Conservation (phyloP, 2,888 invertebrate species). For the Anagyrus pseudococci region DNA sequence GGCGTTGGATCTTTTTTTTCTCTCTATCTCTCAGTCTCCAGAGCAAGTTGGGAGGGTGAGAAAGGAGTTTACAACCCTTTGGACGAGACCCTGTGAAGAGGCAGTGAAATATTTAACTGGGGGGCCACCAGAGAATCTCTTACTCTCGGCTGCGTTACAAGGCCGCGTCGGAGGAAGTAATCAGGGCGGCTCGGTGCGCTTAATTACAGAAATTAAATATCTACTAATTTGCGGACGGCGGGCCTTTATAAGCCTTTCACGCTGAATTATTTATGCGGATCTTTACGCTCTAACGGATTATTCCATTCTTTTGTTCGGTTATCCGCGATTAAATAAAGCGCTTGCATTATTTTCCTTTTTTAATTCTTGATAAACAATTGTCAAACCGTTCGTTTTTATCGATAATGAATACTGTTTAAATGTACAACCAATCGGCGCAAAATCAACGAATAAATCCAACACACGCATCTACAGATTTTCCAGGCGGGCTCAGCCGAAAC, state of each 20-base stretch:
- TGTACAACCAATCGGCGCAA: no score
- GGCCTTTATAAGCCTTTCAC: conserved; percentile 23
- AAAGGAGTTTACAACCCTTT: not conserved
- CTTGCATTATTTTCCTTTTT: no score
- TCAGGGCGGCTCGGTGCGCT: conserved; percentile 33
- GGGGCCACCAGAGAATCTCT: conserved; percentile 1
- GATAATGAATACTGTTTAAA: no score
- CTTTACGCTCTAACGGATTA: no score
- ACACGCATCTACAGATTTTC: no score
- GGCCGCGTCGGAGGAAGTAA: conserved; percentile 27
- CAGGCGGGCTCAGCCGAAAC: no score
- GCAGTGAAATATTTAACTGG: conserved; percentile 29
- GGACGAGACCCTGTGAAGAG: not conserved
- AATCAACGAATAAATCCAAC: no score
- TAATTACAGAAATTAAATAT: conserved; percentile 39
- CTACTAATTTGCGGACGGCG: conserved; percentile 36
- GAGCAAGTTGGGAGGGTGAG: not conserved
- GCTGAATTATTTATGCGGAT: conserved; percentile 13
- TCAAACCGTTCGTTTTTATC: no score
- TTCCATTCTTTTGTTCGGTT: no score
- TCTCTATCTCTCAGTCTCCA: not conserved
- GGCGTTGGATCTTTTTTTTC: conserved; percentile 3
- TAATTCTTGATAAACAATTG: no score
- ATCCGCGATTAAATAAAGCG: no score
- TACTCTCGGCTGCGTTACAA: not conserved